A percentile compares a stretch with the other conserved stretches of the same genome.
Evolutionary conservation across 2,113 vertebrate species (phyloP).

Genomic region (Neogobius melanostomus): DNA sequence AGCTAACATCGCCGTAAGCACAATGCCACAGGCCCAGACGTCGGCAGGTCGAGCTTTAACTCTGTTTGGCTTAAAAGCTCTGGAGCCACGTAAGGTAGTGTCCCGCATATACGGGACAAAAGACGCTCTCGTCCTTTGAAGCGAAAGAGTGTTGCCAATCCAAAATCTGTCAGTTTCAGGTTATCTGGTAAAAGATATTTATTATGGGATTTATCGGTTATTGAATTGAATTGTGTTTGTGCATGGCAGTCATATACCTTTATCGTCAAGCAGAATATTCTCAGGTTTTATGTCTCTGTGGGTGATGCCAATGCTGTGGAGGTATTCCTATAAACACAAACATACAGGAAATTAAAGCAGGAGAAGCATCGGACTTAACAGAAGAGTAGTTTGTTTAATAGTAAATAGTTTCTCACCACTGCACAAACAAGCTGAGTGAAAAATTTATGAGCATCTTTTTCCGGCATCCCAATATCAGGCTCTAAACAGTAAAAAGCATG

Average conservation of each 20-base stretch:
- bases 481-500: conserved; percentile 66
- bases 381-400: neutral
- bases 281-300: conserved; percentile 97
- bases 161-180: conserved; percentile 95
- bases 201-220: neutral
- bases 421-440: conserved; percentile 93
- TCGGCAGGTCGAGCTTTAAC: conserved; percentile 91
- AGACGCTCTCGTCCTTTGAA: conserved; percentile 87
- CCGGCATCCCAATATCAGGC: conserved; percentile 93
- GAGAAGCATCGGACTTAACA: neutral
- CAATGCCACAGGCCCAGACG: conserved; percentile 94
- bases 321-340: conserved; percentile 83
- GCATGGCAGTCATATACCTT: conserved; percentile 73
- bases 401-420: conserved; percentile 80
- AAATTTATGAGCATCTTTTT: conserved; percentile 89
- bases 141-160: conserved; percentile 91
- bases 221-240: neutral
- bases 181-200: conserved; percentile 77
- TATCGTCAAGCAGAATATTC: conserved; percentile 92
- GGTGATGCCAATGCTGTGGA: conserved; percentile 91
- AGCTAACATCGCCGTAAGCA: conserved; percentile 96
- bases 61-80: conserved; percentile 85
- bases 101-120: conserved; percentile 88
- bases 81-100: conserved; percentile 93
- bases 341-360: neutral